Conservation (phyloP, 2,888 invertebrate species). For the Lysandra coridon region DNA sequence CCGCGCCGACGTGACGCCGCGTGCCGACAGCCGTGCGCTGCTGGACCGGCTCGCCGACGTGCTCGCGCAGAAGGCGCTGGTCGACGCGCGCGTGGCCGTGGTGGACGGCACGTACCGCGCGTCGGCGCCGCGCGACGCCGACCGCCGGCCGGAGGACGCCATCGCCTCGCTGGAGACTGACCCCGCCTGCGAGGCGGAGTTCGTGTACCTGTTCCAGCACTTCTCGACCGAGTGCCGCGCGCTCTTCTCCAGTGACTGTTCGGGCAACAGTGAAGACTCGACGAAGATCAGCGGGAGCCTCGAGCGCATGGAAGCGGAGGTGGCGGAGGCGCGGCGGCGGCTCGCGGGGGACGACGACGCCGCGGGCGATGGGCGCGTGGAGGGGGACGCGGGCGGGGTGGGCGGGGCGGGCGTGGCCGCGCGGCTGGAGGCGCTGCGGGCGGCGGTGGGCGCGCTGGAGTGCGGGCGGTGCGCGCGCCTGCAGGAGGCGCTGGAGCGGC, state of each 20-base stretch:
- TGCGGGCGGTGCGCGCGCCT: constrained; percentile 78
- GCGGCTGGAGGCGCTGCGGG: constrained; percentile 70
- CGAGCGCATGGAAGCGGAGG: constrained; percentile 73
- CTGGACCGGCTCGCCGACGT: constrained; percentile 85
- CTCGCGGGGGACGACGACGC: constrained; percentile 50
- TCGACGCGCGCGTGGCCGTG: constrained; percentile 87
- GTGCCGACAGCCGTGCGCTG: constrained; percentile 50
- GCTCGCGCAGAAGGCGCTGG: constrained; percentile 86
- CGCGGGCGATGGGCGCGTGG: constrained; percentile 36
- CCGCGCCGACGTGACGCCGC: constrained; percentile 55
- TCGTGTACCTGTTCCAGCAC: constrained; percentile 83
- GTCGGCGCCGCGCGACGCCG: constrained; percentile 48
- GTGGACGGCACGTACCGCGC: constrained; percentile 81
- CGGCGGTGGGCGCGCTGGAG: constrained; percentile 73
- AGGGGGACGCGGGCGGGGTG: constrained; percentile 44
- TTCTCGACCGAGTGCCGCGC: constrained; percentile 82
- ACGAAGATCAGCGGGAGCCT: constrained; percentile 79
- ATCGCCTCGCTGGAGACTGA: constrained; percentile 76
- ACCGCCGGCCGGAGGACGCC: constrained; percentile 61
- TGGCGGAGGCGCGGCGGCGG: constrained; percentile 64
- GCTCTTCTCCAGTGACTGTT: constrained; percentile 80
- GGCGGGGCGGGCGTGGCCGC: constrained; percentile 51
- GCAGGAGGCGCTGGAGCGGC: constrained; percentile 75
- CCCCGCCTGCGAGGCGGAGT: constrained; percentile 83
- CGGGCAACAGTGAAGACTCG: constrained; percentile 79